Percentiles rank a stretch among this genome's conserved stretches.
phyloP scores from a whole-genome alignment of 2,113 vertebrate species.

The Rhinolophus sinicus region DNA sequence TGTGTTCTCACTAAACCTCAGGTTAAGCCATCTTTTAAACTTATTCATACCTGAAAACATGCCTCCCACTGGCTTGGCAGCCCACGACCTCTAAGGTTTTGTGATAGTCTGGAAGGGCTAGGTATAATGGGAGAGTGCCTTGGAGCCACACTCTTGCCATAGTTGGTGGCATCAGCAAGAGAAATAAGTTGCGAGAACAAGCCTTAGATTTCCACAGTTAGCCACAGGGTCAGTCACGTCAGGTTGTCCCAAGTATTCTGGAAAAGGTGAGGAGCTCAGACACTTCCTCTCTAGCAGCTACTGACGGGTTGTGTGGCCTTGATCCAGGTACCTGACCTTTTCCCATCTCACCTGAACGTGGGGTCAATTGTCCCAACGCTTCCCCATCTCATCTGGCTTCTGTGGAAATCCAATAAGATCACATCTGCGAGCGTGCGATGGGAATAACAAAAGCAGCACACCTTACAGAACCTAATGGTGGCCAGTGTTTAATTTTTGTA shows the following conservation, averaged over 20 bases:
- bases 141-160: neutral
- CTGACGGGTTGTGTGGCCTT: neutral
- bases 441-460: slow-evolving; percentile 55
- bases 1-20: neutral
- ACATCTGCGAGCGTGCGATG: slow-evolving; percentile 18
- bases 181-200: neutral
- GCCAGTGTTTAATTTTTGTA: slow-evolving; percentile 67
- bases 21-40: neutral
- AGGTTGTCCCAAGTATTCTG: neutral
- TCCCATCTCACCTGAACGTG: neutral
- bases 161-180: neutral
- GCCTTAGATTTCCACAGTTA: neutral
- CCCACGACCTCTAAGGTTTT: neutral
- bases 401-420: slow-evolving; percentile 65
- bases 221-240: neutral
- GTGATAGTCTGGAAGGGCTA: neutral
- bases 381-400: neutral
- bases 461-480: neutral
- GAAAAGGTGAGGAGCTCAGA: neutral
- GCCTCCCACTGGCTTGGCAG: neutral
- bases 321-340: neutral
- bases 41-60: neutral
- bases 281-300: neutral
- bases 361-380: neutral
- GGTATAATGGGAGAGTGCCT: neutral